These are phyloP conservation scores for Sebastiscus albofasciatus DNA, from an alignment of 2,797 vertebrate species.

Conservation along the genomic window DNA sequence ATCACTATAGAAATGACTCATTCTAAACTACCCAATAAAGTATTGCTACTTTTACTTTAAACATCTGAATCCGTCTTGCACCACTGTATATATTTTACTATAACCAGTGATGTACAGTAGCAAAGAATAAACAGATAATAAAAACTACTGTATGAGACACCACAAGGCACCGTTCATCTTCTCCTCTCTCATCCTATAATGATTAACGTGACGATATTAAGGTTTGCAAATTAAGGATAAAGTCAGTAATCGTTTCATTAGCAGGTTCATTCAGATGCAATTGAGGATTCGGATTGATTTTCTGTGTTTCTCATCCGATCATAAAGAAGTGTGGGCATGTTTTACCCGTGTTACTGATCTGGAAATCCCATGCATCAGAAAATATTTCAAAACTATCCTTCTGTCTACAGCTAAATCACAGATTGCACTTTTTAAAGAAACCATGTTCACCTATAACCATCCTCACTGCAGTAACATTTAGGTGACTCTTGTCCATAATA, in stretches of 20 bases:
- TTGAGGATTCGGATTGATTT: neutral
- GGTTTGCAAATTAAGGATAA: neutral
- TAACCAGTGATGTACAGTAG: neutral
- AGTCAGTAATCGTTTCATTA: neutral
- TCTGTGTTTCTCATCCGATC: neutral
- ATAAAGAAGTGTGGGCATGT: neutral
- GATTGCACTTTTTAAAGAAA: conserved; percentile 9
- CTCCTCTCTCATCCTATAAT: neutral
- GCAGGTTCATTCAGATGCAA: neutral
- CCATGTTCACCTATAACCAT: neutral
- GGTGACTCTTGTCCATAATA: conserved; percentile 18
- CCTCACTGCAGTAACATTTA: conserved; percentile 3
- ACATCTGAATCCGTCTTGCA: neutral
- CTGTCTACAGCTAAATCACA: neutral
- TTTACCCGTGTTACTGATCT: neutral
- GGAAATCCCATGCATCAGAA: neutral
- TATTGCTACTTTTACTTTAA: neutral
- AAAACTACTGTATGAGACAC: neutral
- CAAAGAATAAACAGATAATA: neutral
- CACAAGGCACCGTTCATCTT: neutral
- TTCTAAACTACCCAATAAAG: neutral
- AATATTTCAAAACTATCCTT: neutral
- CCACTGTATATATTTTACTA: neutral
- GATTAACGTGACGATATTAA: neutral
- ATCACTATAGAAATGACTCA: neutral